Conservation (phyloP, 2,888 invertebrate species). For the Drosophila subquinaria region DNA sequence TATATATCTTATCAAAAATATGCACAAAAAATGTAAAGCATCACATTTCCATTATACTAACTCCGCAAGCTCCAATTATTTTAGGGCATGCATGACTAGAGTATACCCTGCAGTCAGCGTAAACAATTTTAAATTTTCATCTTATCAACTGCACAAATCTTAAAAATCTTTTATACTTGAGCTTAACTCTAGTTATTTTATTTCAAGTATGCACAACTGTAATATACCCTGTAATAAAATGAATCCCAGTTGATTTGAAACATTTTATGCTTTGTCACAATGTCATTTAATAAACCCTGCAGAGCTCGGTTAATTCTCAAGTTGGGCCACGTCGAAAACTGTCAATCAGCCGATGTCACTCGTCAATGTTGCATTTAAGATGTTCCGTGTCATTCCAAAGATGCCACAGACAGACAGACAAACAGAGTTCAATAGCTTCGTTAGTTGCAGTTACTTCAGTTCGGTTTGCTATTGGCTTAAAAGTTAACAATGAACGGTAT, state of each 20-base stretch:
- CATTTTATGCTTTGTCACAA: constrained; percentile 22
- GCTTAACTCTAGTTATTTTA: not conserved
- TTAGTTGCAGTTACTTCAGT: constrained; percentile 32
- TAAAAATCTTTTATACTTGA: not conserved
- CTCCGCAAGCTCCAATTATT: not conserved
- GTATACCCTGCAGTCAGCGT: not conserved
- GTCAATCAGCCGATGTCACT: constrained; percentile 67
- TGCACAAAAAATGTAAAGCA: no score
- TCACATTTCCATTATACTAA: no score
- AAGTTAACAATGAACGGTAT: constrained; percentile 30
- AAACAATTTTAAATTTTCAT: no score
- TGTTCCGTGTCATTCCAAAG: constrained; percentile 53
- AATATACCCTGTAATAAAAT: not conserved
- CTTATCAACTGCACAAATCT: no score
- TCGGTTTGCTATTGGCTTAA: constrained; percentile 19
- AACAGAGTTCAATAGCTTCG: constrained; percentile 43
- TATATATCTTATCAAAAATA: not conserved
- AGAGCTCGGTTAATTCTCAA: constrained; percentile 26
- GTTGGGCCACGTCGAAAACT: constrained; percentile 47
- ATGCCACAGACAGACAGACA: constrained; percentile 20
- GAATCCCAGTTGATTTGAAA: not conserved
- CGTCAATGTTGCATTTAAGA: constrained; percentile 64
- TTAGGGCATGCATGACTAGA: not conserved
- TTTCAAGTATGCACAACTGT: not conserved
- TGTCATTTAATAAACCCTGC: constrained; percentile 32